phyloP scores from a whole-genome alignment of 2,797 vertebrate species.

The Echiichthys vipera region DNA sequence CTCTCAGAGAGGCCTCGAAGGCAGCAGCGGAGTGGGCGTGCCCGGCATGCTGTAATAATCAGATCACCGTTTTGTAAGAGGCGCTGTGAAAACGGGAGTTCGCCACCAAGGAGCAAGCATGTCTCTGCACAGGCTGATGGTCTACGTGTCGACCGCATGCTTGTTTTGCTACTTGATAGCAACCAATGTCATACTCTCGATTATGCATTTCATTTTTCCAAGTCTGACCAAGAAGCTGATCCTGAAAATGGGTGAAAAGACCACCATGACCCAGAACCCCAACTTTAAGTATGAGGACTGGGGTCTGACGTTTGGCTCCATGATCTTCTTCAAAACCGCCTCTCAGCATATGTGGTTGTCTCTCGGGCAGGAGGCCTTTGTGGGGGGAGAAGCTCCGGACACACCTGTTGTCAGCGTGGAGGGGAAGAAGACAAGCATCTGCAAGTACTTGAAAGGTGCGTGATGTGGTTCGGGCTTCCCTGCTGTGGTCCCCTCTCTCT shows the following conservation, averaged over 20 bases:
- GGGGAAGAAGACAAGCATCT: constrained; percentile 75
- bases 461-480: rapidly evolving
- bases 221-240: constrained; percentile 76
- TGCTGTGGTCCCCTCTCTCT: too few species aligned
- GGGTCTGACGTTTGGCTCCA: constrained; percentile 85
- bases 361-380: constrained; percentile 86
- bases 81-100: too few species aligned
- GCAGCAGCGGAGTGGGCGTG: constrained; percentile 51
- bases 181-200: constrained; percentile 8
- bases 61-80: background rate
- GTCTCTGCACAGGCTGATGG: constrained; percentile 51
- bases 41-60: background rate
- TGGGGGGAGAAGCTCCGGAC: constrained; percentile 87
- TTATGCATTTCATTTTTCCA: constrained; percentile 83
- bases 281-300: constrained; percentile 91
- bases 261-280: constrained; percentile 85
- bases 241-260: constrained; percentile 79
- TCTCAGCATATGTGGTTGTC: constrained; percentile 82
- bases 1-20: constrained; percentile 32
- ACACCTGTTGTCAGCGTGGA: constrained; percentile 81
- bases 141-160: constrained; percentile 41
- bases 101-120: constrained; percentile 35
- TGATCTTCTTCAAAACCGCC: constrained; percentile 80
- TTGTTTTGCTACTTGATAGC: constrained; percentile 25
- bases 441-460: constrained; percentile 86